Percentiles rank a stretch among this genome's conserved stretches.
Evolutionary conservation across 2,113 vertebrate species (phyloP).

Genomic region (Puntigrus tetrazona): DNA sequence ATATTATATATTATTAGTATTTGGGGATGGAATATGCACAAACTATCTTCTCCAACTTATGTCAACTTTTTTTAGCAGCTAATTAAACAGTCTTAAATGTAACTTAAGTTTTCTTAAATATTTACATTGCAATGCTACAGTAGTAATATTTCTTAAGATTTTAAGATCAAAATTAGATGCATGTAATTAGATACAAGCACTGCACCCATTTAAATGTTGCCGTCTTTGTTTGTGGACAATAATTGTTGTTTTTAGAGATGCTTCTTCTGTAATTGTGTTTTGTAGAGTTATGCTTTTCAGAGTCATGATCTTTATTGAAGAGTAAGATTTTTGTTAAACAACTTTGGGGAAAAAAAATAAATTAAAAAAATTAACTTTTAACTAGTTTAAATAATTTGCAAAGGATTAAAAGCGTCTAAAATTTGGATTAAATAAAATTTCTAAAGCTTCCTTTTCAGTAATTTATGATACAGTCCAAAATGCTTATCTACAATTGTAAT

Average conservation of each 20-base stretch:
- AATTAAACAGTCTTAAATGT: no score
- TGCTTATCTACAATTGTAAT: not conserved
- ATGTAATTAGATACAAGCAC: not conserved
- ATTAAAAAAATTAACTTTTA: no score
- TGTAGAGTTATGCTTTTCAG: not conserved
- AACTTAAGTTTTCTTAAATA: not conserved
- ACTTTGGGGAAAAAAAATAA: no score
- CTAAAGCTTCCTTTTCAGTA: not conserved
- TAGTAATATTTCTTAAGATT: not conserved
- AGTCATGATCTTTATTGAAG: not conserved
- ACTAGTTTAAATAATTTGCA: not conserved
- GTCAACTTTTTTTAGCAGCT: no score
- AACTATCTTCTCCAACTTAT: not conserved
- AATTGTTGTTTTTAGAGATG: not conserved
- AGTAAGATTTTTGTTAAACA: not conserved
- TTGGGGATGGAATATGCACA: no score
- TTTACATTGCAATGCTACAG: not conserved
- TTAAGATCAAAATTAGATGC: no score
- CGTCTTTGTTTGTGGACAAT: constrained; percentile 2
- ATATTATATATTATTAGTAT: no score
- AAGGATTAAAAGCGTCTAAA: not conserved
- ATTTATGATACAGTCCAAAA: not conserved
- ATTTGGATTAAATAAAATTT: not conserved
- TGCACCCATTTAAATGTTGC: not conserved
- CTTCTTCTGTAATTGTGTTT: not conserved